These are phyloP conservation scores for Orthosia cruda DNA, from an alignment of 2,888 invertebrate genomes.

Conservation along the genomic window DNA sequence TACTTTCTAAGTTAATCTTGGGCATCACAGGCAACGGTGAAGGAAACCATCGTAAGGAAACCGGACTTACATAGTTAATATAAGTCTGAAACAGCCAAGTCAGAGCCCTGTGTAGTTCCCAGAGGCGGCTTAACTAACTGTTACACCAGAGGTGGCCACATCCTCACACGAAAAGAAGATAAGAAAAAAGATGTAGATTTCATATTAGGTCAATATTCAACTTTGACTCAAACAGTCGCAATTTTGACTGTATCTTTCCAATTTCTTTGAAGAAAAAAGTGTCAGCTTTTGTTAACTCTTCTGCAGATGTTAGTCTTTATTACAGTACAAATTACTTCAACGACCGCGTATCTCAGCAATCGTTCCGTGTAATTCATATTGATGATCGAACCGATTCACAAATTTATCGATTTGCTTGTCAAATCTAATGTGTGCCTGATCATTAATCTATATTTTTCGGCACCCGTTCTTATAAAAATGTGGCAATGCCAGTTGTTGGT, in stretches of 20 bases:
- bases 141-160: too few species aligned
- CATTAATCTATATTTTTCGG: slow-evolving; percentile 77
- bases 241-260: not conserved
- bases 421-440: slow-evolving; percentile 66
- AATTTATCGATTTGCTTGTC: slow-evolving; percentile 78
- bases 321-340: slow-evolving; percentile 45
- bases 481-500: slow-evolving; percentile 62
- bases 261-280: not conserved
- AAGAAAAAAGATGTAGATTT: not conserved
- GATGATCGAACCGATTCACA: slow-evolving; percentile 81
- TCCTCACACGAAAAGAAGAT: not conserved
- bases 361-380: slow-evolving; percentile 88
- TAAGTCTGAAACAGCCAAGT: too few species aligned
- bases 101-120: too few species aligned
- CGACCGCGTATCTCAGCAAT: slow-evolving; percentile 72
- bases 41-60: too few species aligned
- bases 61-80: too few species aligned
- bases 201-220: not conserved
- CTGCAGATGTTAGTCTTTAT: slow-evolving; percentile 51
- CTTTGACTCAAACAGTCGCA: not conserved
- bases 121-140: too few species aligned
- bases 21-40: too few species aligned
- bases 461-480: slow-evolving; percentile 70
- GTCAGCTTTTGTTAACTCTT: not conserved
- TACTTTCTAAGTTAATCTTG: too few species aligned